Base-by-base conservation (phyloP, 92 coral and sea anemone species). In the Siderastrea siderea region DNA sequence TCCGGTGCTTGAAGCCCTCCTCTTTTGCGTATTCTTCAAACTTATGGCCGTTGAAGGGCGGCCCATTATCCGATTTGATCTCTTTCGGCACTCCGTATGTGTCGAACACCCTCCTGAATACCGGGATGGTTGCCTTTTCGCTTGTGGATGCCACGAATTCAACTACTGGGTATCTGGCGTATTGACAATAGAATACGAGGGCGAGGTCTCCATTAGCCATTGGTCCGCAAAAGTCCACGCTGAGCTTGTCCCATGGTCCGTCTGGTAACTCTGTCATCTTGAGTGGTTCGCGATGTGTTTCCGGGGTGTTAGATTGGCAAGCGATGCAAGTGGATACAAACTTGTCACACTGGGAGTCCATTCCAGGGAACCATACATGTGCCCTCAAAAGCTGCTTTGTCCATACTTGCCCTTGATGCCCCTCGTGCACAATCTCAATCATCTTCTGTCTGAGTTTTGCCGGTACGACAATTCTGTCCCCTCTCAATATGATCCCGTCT, bases 121-220 rank as follows among this genome's bases (percentile, higher is more conserved):
- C 72, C 2, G 85, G 78, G 6, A 77, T 53, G 53, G 82, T 79
- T 52, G 66, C 81, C 78, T 67, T 79, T 66, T 68, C 84, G 10
- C 76, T 47, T 54, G 84, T 86, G 74, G 77, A 60, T 43, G 52
- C 73, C 44, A 86, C 69, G 49, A 86, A 86, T 47, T 77, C 90
- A 73, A 86, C 90, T 52, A 86, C 84, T 45, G 84, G 84, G 77
- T 75, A n/a, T 77, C 90, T 63, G 66, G 67, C 49, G 81, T 83
- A 83, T 71, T 83, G 81, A 53, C 77, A 73, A 54, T 59, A 60
- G 47, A 52, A 44, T 64, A 71, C 87, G 63, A 82, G 80, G 15
- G 79, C 87, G 57, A 82, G 74, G 60, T 63, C 84, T 46, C 63
- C 85, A 68, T 70, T 83, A 48, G 64, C 69, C 82, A 83, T 48